phyloP scores from a whole-genome alignment of 2,797 vertebrate genomes.

The Pelochelys cantorii region DNA sequence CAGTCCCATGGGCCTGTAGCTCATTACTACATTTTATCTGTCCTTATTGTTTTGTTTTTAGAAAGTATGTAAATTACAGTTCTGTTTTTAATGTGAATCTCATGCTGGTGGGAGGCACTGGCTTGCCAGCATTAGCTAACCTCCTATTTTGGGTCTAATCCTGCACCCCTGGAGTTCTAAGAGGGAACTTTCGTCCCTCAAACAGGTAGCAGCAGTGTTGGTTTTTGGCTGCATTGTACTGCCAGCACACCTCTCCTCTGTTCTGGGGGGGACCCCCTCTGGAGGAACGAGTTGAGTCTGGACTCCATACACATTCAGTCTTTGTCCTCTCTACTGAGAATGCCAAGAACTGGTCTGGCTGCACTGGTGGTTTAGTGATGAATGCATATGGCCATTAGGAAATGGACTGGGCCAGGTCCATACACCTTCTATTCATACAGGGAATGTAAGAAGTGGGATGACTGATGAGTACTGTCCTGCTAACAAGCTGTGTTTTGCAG shows the following conservation, averaged over 20 bases:
- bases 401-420: not conserved
- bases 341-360: not conserved
- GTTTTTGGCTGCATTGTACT: not conserved
- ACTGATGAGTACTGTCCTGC: not conserved
- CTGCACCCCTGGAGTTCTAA: not conserved
- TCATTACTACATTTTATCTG: not conserved
- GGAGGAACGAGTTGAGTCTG: not conserved
- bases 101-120: not conserved
- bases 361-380: not conserved
- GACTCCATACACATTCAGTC: not conserved
- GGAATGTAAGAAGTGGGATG: not conserved
- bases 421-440: not conserved
- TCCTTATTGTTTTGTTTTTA: not conserved
- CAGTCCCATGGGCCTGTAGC: not conserved
- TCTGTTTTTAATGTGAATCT: not conserved
- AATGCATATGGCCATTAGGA: rapidly evolving
- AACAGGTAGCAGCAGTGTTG: not conserved
- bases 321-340: not conserved
- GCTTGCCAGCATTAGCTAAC: not conserved
- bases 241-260: not conserved
- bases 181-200: not conserved
- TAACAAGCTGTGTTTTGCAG: not conserved
- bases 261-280: not conserved
- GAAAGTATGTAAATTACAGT: not conserved
- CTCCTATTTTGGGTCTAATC: not conserved